Conservation (phyloP, 2,888 invertebrate species). For the Tetranychus piercei region DNA sequence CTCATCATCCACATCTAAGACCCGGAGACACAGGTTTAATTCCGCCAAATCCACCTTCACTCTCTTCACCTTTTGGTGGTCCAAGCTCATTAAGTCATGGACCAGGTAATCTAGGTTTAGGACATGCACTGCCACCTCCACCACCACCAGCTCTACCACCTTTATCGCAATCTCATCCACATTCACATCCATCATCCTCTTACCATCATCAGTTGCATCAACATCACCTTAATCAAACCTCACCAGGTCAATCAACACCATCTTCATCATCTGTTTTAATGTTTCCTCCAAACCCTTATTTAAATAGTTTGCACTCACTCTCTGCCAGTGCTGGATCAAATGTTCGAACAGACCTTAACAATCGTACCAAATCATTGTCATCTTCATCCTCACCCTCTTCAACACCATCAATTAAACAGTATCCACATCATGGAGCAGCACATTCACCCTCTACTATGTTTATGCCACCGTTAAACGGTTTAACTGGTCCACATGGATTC, state of each 20-base stretch:
- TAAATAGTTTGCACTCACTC: slow-evolving; percentile 17
- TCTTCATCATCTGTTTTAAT: neutral
- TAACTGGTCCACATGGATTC: neutral
- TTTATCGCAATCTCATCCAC: neutral
- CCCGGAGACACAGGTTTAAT: neutral
- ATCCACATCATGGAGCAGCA: neutral
- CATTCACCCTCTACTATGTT: neutral
- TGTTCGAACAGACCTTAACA: neutral
- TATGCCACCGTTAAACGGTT: slow-evolving; percentile 10
- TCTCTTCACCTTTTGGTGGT: neutral
- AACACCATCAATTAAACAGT: neutral
- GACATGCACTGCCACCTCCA: neutral
- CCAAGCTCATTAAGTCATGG: neutral
- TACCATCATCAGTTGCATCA: neutral
- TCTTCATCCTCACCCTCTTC: slow-evolving; percentile 10
- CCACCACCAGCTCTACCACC: neutral
- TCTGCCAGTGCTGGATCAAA: slow-evolving; percentile 15
- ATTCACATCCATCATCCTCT: neutral
- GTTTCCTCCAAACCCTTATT: slow-evolving; percentile 16
- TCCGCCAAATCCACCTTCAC: neutral
- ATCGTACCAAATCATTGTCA: neutral
- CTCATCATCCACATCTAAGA: neutral
- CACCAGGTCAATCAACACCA: too few relatives aligned
- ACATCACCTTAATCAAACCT: too few relatives aligned
- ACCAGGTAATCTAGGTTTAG: neutral